phyloP scores from a whole-genome alignment of 2,888 invertebrate species.

The Ormyrus pomaceus region DNA sequence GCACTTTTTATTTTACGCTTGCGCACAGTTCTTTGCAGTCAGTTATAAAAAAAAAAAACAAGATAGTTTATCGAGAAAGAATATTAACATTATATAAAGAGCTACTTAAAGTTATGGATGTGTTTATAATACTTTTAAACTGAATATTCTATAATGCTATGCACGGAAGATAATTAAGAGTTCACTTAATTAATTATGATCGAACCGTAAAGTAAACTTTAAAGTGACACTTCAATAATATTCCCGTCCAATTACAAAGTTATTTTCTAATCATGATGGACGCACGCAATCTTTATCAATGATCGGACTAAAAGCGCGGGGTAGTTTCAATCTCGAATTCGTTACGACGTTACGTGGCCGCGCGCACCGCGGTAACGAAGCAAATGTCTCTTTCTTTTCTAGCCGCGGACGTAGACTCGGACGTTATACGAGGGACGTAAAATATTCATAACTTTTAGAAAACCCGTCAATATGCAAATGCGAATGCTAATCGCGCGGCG shows the following conservation, averaged over 20 bases:
- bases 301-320: slow-evolving; percentile 43
- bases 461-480: slow-evolving; percentile 76
- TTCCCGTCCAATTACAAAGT: slow-evolving; percentile 33
- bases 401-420: slow-evolving; percentile 46
- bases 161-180: slow-evolving; percentile 17
- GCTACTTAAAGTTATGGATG: too few relatives aligned
- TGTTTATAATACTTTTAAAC: slow-evolving; percentile 2
- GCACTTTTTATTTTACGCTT: too few relatives aligned
- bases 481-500: slow-evolving; percentile 71
- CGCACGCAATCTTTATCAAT: slow-evolving; percentile 35
- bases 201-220: slow-evolving; percentile 30
- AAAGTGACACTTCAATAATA: slow-evolving; percentile 34
- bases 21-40: too few relatives aligned
- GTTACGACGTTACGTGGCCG: slow-evolving; percentile 58
- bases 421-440: slow-evolving; percentile 63
- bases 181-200: slow-evolving; percentile 35
- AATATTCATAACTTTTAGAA: slow-evolving; percentile 76
- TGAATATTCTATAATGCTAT: not conserved
- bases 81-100: too few relatives aligned
- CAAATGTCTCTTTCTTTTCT: slow-evolving; percentile 59
- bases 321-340: slow-evolving; percentile 61
- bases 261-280: slow-evolving; percentile 47
- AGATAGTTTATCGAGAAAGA: too few relatives aligned
- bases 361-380: slow-evolving; percentile 54
- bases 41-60: too few relatives aligned